These are phyloP conservation scores for Zalophus californianus DNA, from an alignment of 2,797 vertebrate genomes.

Conservation along the genomic window DNA sequence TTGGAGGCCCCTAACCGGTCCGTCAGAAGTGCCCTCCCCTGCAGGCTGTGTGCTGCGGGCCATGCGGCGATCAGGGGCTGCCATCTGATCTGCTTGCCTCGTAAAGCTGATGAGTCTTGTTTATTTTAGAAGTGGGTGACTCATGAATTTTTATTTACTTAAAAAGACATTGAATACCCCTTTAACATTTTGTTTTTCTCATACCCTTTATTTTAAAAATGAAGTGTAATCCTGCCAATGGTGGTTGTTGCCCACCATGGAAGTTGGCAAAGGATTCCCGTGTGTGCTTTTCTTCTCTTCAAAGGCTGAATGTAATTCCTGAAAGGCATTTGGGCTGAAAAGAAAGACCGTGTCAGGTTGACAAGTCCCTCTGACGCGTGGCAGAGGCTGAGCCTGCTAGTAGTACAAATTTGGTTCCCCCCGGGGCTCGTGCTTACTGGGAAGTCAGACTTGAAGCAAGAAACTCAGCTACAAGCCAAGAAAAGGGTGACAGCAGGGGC, in stretches of 20 bases:
- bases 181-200: conserved; percentile 41
- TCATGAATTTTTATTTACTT: neutral
- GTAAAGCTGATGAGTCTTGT: neutral
- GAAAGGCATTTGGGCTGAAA: neutral
- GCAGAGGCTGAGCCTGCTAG: neutral
- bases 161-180: neutral
- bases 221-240: neutral
- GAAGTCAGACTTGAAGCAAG: neutral
- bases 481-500: neutral
- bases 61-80: too few species aligned
- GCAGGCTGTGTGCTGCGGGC: rapidly evolving
- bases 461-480: neutral
- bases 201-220: conserved; percentile 53
- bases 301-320: neutral
- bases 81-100: neutral
- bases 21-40: rapidly evolving
- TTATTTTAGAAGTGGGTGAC: neutral
- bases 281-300: neutral
- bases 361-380: neutral
- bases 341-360: neutral
- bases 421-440: neutral
- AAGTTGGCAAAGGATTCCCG: neutral
- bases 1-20: rapidly evolving
- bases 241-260: neutral
- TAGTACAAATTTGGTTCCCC: too few species aligned